A percentile compares a stretch with the other conserved stretches of the same genome.
Conservation (phyloP, 2,888 invertebrate species). For the Panopea generosa region DNA sequence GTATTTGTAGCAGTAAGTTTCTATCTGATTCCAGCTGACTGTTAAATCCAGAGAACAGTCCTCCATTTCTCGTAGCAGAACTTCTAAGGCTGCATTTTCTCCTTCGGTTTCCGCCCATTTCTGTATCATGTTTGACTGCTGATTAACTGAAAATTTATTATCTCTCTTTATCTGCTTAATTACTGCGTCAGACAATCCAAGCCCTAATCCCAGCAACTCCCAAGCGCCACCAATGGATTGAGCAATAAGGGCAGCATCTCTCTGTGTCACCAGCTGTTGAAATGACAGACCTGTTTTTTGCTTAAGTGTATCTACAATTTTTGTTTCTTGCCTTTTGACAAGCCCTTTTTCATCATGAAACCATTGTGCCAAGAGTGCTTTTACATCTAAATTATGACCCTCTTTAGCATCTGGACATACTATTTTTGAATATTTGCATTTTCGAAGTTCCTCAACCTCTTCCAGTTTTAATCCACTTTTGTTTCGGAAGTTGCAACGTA, state of each 20-base stretch:
- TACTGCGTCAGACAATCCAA: constrained; percentile 9
- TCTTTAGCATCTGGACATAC: not conserved
- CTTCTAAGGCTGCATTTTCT: constrained; percentile 14
- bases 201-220: constrained; percentile 23
- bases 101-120: constrained; percentile 1
- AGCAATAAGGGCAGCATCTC: constrained; percentile 7
- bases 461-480: too few relatives aligned
- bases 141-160: constrained; percentile 4
- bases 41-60: too few relatives aligned
- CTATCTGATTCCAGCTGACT: too few relatives aligned
- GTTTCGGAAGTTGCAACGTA: constrained; percentile 1
- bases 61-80: not conserved
- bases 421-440: not conserved
- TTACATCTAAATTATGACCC: constrained; percentile 8
- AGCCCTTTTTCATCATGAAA: constrained; percentile 3
- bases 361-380: constrained; percentile 9
- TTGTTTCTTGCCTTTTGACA: too few relatives aligned
- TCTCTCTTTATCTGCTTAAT: constrained; percentile 24
- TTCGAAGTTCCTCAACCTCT: too few relatives aligned
- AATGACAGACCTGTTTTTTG: too few relatives aligned
- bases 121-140: constrained; percentile 12
- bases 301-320: too few relatives aligned
- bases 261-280: too few relatives aligned
- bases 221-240: constrained; percentile 21
- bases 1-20: too few relatives aligned